Conservation (phyloP, 1,140 invertebrate genomes). For the Drosophila teissieri region DNA sequence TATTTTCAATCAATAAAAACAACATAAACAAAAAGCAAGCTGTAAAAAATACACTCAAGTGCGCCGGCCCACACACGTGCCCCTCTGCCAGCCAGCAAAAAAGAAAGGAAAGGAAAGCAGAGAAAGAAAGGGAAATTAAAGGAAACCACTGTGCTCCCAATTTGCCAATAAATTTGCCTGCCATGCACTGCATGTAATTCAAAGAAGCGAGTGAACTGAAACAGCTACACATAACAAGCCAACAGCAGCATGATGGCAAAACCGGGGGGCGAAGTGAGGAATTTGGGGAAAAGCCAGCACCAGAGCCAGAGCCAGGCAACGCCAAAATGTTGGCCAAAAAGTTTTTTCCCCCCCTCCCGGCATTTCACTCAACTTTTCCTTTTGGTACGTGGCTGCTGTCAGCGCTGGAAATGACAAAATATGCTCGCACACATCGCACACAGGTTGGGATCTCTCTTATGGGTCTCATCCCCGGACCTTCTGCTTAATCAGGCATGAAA, state of each 20-base stretch:
- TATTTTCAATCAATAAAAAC: slow-evolving; percentile 83
- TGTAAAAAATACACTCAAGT: slow-evolving; percentile 79
- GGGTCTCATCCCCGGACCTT: background rate
- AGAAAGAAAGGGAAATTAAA: slow-evolving; percentile 21
- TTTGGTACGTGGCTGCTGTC: slow-evolving; percentile 39
- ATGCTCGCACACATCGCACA: slow-evolving; percentile 22
- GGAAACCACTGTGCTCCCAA: slow-evolving; percentile 76
- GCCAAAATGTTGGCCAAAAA: slow-evolving; percentile 57
- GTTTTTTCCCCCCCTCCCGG: slow-evolving; percentile 11
- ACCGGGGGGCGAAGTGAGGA: background rate
- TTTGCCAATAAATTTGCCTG: slow-evolving; percentile 82
- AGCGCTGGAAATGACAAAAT: slow-evolving; percentile 48
- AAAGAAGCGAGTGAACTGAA: slow-evolving; percentile 47
- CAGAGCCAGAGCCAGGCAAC: slow-evolving; percentile 16
- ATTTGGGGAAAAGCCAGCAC: slow-evolving; percentile 3
- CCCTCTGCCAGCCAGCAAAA: background rate
- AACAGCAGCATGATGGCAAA: slow-evolving; percentile 1
- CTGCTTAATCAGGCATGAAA: slow-evolving; percentile 67
- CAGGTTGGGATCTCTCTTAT: slow-evolving; percentile 1
- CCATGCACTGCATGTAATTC: slow-evolving; percentile 74
- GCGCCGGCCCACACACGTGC: slow-evolving; percentile 11
- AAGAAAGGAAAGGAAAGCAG: background rate
- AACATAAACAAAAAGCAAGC: slow-evolving; percentile 80
- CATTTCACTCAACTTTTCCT: slow-evolving; percentile 26
- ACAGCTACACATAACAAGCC: slow-evolving; percentile 20